Conservation (phyloP, 2,797 vertebrate species). For the Cossypha polioptera region DNA sequence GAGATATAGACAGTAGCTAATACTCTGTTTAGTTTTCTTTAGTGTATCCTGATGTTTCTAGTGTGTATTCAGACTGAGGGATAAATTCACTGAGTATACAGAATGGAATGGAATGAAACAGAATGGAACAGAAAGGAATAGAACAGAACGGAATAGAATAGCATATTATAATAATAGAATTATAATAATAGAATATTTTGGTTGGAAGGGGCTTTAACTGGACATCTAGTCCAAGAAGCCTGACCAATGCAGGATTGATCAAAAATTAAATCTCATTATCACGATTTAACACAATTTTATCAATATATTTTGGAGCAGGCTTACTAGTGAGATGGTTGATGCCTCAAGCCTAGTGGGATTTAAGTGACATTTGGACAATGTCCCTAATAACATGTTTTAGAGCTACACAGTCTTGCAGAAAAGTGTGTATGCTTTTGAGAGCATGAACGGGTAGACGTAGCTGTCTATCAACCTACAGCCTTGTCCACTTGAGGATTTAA, state of each 20-base stretch:
- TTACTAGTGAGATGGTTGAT: not conserved
- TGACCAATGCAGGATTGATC: not conserved
- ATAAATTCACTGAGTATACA: not conserved
- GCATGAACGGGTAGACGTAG: not conserved
- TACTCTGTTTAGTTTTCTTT: not conserved
- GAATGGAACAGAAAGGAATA: not conserved
- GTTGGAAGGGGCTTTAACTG: not conserved
- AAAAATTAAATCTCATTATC: not conserved
- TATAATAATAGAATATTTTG: not conserved
- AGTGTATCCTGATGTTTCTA: not conserved
- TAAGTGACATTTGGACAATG: not conserved
- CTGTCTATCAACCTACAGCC: not conserved
- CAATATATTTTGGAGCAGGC: not conserved
- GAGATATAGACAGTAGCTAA: not conserved
- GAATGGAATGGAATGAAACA: accelerated
- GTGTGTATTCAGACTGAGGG: not conserved
- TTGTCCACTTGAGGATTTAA: not conserved
- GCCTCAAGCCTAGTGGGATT: not conserved
- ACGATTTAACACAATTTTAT: not conserved
- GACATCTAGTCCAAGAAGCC: not conserved
- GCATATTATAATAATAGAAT: not conserved
- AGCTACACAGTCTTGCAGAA: not conserved
- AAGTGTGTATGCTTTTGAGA: not conserved
- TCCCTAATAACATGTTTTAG: not conserved
- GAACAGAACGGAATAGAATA: not conserved